Conservation (phyloP, 1,140 invertebrate species). For the Neuroterus valhalla region DNA sequence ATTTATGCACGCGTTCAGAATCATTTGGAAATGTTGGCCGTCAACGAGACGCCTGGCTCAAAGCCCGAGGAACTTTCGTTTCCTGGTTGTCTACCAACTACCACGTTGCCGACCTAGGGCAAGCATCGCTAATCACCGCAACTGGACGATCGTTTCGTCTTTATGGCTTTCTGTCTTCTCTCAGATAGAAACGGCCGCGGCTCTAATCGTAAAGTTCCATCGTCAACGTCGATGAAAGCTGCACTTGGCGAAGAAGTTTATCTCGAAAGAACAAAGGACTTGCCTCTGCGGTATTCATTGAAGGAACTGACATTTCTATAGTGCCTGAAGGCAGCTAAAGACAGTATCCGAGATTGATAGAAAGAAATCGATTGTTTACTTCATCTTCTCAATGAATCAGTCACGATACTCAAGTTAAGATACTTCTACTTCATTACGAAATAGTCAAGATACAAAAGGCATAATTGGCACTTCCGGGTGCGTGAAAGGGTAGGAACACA, state of each 20-base stretch:
- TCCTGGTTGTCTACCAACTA: constrained; percentile 28
- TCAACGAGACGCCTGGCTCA: constrained; percentile 22
- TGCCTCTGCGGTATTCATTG: constrained; percentile 8
- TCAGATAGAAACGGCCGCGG: constrained; percentile 31
- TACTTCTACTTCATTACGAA: no score
- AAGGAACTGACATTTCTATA: constrained; percentile 23
- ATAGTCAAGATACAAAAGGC: no score
- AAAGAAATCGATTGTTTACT: background rate
- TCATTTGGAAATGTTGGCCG: constrained; percentile 27
- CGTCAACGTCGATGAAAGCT: constrained; percentile 4
- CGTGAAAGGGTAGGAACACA: no score
- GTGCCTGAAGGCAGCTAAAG: background rate
- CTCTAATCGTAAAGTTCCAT: constrained; percentile 14
- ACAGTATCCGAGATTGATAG: background rate
- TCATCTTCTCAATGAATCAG: background rate
- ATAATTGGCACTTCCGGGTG: no score
- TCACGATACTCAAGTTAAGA: background rate
- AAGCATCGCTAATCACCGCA: constrained; percentile 38
- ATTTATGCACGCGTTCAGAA: constrained; percentile 22
- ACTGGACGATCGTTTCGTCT: background rate
- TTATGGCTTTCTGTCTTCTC: background rate
- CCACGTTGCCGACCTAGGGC: constrained; percentile 23
- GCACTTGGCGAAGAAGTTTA: constrained; percentile 10
- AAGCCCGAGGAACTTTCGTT: constrained; percentile 29
- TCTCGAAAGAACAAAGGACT: constrained; percentile 24